Evolutionary conservation across 2,797 vertebrate species (phyloP).

Genomic region (Prunella strophiata): DNA sequence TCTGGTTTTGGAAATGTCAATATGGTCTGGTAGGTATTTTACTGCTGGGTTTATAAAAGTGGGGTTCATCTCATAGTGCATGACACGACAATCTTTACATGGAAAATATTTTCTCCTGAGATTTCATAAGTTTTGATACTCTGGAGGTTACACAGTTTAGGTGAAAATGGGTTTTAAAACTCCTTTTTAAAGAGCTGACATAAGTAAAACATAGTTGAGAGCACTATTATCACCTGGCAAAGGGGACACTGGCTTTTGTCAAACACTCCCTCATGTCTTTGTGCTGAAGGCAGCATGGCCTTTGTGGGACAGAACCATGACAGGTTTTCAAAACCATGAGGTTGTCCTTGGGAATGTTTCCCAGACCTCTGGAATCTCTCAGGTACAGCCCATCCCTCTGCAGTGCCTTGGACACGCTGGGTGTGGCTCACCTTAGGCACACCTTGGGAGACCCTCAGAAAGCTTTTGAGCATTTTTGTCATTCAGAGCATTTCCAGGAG

Average conservation of each 20-base stretch:
- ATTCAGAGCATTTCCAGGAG: neutral
- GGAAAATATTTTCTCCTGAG: neutral
- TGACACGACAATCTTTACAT: neutral
- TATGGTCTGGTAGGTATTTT: neutral
- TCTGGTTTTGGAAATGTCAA: neutral
- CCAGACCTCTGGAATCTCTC: neutral
- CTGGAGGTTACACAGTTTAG: neutral
- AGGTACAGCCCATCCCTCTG: neutral
- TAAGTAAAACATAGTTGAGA: neutral
- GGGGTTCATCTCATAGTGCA: rapidly evolving
- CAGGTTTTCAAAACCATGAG: neutral
- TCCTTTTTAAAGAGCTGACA: neutral
- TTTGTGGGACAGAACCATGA: neutral
- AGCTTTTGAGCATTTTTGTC: neutral
- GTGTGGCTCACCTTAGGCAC: neutral
- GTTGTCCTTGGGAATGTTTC: neutral
- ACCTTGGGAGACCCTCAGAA: neutral
- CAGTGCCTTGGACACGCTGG: neutral
- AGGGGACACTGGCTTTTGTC: neutral
- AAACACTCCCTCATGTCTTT: too few relatives aligned
- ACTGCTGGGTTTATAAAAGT: neutral
- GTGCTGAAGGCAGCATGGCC: rapidly evolving
- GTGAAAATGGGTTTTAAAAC: neutral
- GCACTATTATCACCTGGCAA: neutral
- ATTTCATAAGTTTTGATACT: neutral